Base-by-base conservation (phyloP, 2,113 vertebrate genomes). In the Alces alces region DNA sequence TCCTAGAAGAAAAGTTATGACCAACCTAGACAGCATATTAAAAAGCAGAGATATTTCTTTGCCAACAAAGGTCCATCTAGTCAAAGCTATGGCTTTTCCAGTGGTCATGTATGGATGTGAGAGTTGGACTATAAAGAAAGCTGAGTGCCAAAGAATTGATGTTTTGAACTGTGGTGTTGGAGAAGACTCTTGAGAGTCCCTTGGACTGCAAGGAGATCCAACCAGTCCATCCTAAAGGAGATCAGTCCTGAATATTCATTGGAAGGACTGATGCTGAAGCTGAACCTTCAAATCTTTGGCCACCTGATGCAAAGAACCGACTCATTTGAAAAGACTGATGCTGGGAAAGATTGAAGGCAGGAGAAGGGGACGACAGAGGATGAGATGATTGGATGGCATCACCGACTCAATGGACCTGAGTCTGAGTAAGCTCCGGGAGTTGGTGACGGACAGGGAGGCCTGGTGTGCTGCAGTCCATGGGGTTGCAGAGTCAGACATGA, bases 111-210 rank as follows among this genome's bases (percentile, higher is more conserved):
- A 73, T 13, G 66, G 66, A 39, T 39, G 19, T 70, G 66, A 70
- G 10, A 70, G 10, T 5, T 70, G 66, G 6, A 4, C 15, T 7
- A 70, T 23, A 70, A 70, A 70, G 66, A 70, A 70, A 70, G n/a
- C 19, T 39, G n/a, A 39, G n/a, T 0, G 0, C 19, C 66, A 3
- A 70, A 23, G 19, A 23, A 39, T 6, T 70, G n/a, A 39, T 39
- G n/a, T 70, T 70, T 70, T 70, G 66, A 39, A 70, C 66, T 39
- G n/a, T 12, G n/a, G n/a, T 73, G 19, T 23, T 73, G 19, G 19
- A 73, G n/a, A 39, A 73, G 66, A 73, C 19, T 39, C 19, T 39
- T 23, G 19, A 23, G 66, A 73, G 66, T 73, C 10, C n/a, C n/a
- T 73, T 73, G 66, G n/a, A n/a, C n/a, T n/a, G n/a, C n/a, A n/a